These are phyloP conservation scores for Gymnoscopelus braueri DNA, from an alignment of 2,797 vertebrate genomes.

Conservation along the genomic window DNA sequence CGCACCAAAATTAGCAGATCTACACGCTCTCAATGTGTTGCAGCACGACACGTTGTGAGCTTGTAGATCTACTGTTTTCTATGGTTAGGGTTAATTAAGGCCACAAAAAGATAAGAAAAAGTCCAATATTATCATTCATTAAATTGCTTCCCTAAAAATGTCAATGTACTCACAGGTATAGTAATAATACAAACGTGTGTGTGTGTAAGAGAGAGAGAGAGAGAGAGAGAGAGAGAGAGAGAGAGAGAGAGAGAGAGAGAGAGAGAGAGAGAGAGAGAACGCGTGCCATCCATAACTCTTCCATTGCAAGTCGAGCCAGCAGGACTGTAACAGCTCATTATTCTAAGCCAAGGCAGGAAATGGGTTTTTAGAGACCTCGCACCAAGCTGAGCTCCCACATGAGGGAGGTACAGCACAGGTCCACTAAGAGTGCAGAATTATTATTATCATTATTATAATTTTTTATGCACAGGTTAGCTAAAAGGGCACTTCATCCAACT, in stretches of 20 bases:
- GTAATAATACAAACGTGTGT: background rate
- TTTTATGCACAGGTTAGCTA: constrained; percentile 37
- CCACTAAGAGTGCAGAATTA: constrained; percentile 16
- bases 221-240: background rate
- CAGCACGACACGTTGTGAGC: no score
- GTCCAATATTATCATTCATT: no score
- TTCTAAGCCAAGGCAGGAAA: constrained; percentile 71
- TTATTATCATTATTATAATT: background rate
- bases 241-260: background rate
- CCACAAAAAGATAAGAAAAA: no score
- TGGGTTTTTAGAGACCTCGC: constrained; percentile 65
- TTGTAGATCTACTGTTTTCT: no score
- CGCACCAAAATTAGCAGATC: no score
- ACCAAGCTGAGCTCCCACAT: constrained; percentile 51
- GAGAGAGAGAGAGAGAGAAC: constrained; percentile 5
- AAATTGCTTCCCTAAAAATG: background rate
- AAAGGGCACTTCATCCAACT: constrained; percentile 23
- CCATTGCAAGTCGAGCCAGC: constrained; percentile 63
- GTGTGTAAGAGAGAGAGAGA: background rate
- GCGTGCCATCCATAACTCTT: constrained; percentile 67
- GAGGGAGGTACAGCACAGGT: constrained; percentile 43
- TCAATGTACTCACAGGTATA: background rate
- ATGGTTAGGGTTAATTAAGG: no score
- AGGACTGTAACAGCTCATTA: constrained; percentile 70
- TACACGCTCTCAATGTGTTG: no score